Percentiles rank a stretch among this genome's conserved stretches.
Evolutionary conservation across 2,797 vertebrate genomes (phyloP).

Genomic region (Sebastiscus albofasciatus): DNA sequence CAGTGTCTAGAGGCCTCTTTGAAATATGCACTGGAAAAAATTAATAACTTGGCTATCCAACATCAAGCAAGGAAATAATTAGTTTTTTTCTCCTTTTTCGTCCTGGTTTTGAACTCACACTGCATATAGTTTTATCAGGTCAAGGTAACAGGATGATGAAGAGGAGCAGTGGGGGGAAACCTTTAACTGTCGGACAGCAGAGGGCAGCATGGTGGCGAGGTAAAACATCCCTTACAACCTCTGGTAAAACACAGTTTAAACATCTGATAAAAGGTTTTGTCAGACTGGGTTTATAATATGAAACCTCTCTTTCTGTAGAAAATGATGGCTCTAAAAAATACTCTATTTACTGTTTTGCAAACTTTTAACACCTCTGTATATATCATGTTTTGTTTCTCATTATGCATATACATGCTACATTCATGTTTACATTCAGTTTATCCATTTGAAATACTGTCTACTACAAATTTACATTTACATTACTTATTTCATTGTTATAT

Average conservation of each 20-base stretch:
- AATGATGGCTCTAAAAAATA: no score
- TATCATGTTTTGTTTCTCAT: no score
- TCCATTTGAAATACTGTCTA: no score
- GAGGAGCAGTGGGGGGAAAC: not conserved
- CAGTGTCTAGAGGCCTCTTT: conserved; percentile 80
- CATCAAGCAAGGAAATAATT: conserved; percentile 81
- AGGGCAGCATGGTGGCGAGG: conserved; percentile 53
- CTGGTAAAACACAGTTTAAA: not conserved
- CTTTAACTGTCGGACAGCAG: conserved; percentile 45
- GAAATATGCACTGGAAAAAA: conserved; percentile 79
- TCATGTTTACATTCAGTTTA: no score
- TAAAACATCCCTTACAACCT: not conserved
- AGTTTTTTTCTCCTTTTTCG: conserved; percentile 55
- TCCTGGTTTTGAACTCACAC: conserved; percentile 74
- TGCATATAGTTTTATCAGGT: conserved; percentile 71
- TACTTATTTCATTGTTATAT: no score
- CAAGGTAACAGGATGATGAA: conserved; percentile 66
- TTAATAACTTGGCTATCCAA: conserved; percentile 73
- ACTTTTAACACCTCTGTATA: no score
- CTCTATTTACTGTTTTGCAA: no score
- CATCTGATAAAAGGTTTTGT: not conserved
- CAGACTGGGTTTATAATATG: not conserved
- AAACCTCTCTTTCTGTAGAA: not conserved
- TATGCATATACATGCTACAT: no score
- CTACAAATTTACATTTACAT: no score